These are phyloP conservation scores for Pelochelys cantorii DNA, from an alignment of 2,797 vertebrate genomes.

Conservation along the genomic window DNA sequence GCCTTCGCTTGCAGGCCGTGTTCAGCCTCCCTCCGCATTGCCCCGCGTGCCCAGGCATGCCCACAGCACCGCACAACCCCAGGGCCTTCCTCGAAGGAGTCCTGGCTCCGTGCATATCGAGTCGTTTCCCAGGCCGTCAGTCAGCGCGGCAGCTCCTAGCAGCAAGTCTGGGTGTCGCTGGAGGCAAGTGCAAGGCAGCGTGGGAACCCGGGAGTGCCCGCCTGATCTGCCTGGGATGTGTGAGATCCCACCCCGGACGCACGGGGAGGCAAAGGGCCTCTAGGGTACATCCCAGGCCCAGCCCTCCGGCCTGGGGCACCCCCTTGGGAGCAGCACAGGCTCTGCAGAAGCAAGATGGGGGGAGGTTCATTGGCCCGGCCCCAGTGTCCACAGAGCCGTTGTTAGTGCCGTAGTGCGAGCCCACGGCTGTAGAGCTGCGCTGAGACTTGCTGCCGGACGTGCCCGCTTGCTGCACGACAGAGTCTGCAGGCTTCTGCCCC, in stretches of 20 bases:
- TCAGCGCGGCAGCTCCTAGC: slow-evolving; percentile 70
- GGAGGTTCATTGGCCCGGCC: background rate
- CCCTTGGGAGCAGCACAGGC: background rate
- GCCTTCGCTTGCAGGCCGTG: background rate
- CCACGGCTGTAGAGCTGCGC: too few species aligned
- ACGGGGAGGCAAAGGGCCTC: background rate
- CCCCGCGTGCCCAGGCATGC: background rate
- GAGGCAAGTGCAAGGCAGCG: background rate
- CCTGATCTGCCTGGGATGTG: fast-evolving
- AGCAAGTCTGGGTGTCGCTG: slow-evolving; percentile 73
- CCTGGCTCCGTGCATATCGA: too few species aligned
- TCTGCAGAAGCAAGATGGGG: background rate
- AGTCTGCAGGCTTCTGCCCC: background rate
- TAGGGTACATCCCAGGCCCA: too few species aligned
- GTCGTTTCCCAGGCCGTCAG: too few species aligned
- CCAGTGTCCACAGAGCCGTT: too few species aligned
- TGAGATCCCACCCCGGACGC: background rate
- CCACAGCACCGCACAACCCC: slow-evolving; percentile 47
- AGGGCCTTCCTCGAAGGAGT: background rate
- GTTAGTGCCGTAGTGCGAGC: too few species aligned
- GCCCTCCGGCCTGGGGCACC: background rate
- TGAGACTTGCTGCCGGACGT: too few species aligned
- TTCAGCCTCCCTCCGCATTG: fast-evolving
- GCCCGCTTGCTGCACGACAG: too few species aligned
- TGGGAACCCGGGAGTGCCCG: too few species aligned